phyloP scores from a whole-genome alignment of 2,888 invertebrate species.

The Cyclophora albipunctata region DNA sequence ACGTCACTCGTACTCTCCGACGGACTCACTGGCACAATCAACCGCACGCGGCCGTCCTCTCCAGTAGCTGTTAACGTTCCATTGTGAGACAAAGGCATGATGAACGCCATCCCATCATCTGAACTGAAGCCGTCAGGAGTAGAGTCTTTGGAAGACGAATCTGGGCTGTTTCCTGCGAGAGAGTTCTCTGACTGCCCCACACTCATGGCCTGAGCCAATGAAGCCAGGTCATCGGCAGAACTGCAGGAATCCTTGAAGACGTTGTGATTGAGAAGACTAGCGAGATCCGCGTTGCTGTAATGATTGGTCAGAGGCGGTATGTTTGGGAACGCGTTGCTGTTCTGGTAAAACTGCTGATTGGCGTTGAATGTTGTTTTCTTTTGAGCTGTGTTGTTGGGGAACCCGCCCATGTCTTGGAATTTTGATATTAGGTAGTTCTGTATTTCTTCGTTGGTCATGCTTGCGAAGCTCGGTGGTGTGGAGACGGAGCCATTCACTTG shows the following conservation, averaged over 20 bases:
- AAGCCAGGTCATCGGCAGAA: slow-evolving; percentile 36
- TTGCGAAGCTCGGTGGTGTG: slow-evolving; percentile 42
- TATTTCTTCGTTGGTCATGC: slow-evolving; percentile 58
- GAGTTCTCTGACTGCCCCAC: slow-evolving; percentile 53
- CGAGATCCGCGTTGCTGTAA: slow-evolving; percentile 50
- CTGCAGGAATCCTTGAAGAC: slow-evolving; percentile 34
- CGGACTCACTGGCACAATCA: slow-evolving; percentile 78
- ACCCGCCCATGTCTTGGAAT: slow-evolving; percentile 51
- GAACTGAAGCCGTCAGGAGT: slow-evolving; percentile 51
- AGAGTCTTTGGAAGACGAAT: slow-evolving; percentile 67
- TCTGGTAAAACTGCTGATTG: slow-evolving; percentile 58
- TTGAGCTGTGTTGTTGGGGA: slow-evolving; percentile 31
- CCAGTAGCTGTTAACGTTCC: slow-evolving; percentile 78
- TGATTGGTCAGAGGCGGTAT: slow-evolving; percentile 55
- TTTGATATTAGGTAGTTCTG: slow-evolving; percentile 58
- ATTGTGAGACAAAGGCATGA: slow-evolving; percentile 80
- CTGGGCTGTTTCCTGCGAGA: slow-evolving; percentile 46
- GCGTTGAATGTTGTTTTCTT: slow-evolving; percentile 32
- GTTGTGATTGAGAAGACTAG: slow-evolving; percentile 40
- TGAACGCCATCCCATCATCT: slow-evolving; percentile 74
- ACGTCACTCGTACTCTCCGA: slow-evolving; percentile 53
- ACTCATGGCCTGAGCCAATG: slow-evolving; percentile 51
- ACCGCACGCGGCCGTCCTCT: slow-evolving; percentile 75
- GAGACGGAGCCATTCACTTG: slow-evolving; percentile 32
- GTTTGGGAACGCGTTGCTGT: slow-evolving; percentile 58